Conservation (phyloP, 1,140 invertebrate genomes). For the Myzus persicae region DNA sequence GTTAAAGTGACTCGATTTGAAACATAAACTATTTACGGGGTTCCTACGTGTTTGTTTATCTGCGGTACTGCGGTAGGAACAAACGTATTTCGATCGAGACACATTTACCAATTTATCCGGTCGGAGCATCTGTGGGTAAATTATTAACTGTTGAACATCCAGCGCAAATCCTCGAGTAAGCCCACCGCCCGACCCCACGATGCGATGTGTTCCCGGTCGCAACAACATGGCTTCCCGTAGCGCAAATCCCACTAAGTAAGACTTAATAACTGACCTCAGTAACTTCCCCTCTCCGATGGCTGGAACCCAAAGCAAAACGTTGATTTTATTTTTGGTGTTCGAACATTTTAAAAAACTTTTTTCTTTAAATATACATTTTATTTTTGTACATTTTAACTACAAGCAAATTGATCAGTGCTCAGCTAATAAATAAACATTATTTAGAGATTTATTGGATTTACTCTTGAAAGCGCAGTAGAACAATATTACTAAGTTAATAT, state of each 20-base stretch:
- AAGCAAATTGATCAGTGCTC: not conserved
- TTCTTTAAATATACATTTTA: not conserved
- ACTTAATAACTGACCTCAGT: constrained; percentile 31
- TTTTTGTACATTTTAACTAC: not conserved
- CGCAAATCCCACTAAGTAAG: constrained; percentile 39
- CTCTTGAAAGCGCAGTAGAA: not conserved
- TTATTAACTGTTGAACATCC: constrained; percentile 34
- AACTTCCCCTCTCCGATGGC: not conserved
- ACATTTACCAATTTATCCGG: constrained; percentile 36
- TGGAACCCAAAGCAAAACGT: not conserved
- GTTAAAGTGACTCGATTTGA: not conserved
- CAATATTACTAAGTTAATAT: not conserved
- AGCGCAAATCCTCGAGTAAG: constrained; percentile 18
- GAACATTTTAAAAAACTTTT: not conserved
- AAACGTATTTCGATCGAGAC: constrained; percentile 26
- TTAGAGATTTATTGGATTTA: not conserved
- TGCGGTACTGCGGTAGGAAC: not conserved
- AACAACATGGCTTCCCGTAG: not conserved
- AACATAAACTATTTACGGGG: not conserved
- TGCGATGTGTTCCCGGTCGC: no score
- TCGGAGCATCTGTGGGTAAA: constrained; percentile 21
- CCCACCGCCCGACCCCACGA: not conserved
- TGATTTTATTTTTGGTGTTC: not conserved
- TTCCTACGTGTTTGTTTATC: not conserved
- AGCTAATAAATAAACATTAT: not conserved